Conservation (phyloP, 2,888 invertebrate genomes). For the Tetheella fluctuosa region DNA sequence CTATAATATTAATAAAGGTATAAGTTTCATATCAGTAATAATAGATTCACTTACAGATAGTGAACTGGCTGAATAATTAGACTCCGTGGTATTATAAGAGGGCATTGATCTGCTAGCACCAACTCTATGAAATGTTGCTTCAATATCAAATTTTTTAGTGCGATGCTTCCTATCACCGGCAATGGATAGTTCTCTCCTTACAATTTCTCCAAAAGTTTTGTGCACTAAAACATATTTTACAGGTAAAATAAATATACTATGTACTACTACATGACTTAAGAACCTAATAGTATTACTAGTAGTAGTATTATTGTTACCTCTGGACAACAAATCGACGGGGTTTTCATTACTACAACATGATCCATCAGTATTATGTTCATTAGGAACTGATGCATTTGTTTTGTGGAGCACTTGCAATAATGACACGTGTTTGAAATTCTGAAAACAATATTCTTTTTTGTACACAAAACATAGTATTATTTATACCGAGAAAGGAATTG, state of each 20-base stretch:
- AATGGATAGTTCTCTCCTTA: constrained; percentile 62
- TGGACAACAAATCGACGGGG: constrained; percentile 63
- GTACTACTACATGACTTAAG: too few species aligned
- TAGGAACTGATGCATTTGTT: constrained; percentile 54
- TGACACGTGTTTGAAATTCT: constrained; percentile 69
- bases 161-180: constrained; percentile 41
- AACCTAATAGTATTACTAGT: too few species aligned
- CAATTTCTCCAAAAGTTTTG: constrained; percentile 65
- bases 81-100: constrained; percentile 48
- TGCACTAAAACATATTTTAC: constrained; percentile 58
- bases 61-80: constrained; percentile 24
- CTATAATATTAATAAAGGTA: background rate
- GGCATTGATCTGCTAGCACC: constrained; percentile 44
- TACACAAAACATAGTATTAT: background rate
- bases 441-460: constrained; percentile 26
- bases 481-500: too few species aligned
- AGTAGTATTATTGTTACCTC: constrained; percentile 51
- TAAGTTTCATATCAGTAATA: too few species aligned
- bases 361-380: constrained; percentile 31
- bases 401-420: constrained; percentile 76
- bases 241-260: constrained; percentile 15
- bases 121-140: constrained; percentile 55
- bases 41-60: constrained; percentile 36
- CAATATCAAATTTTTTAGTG: constrained; percentile 47
- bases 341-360: constrained; percentile 52